These are phyloP conservation scores for Empidonax traillii DNA, from an alignment of 2,113 vertebrate genomes.

Conservation along the genomic window DNA sequence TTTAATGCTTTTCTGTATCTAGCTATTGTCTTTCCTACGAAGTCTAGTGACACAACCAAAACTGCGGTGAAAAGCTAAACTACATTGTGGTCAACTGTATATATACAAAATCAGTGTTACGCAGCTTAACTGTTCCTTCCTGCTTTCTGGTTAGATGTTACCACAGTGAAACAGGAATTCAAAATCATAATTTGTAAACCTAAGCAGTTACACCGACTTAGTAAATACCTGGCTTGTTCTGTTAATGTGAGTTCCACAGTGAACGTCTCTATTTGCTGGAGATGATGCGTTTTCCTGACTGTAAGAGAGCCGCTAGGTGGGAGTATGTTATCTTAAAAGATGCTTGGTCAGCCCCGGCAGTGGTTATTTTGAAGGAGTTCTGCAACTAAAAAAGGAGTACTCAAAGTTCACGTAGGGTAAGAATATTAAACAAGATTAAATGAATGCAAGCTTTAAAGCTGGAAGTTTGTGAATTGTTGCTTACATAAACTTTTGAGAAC, in stretches of 20 bases:
- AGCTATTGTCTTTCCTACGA: background rate
- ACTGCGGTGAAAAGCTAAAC: background rate
- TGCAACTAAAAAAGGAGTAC: background rate
- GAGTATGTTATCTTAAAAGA: background rate
- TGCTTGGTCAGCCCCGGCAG: too few relatives aligned
- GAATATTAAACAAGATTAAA: background rate
- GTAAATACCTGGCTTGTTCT: background rate
- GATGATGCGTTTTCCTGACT: background rate
- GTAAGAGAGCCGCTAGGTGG: conserved; percentile 46
- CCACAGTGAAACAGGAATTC: background rate
- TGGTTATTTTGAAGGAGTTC: background rate
- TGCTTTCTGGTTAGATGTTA: background rate
- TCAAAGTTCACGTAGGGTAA: background rate
- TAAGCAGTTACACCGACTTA: background rate
- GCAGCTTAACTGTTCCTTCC: background rate
- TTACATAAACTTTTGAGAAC: background rate
- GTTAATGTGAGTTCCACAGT: background rate
- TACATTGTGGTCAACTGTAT: background rate
- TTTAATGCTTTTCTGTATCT: background rate
- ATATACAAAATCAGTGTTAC: background rate
- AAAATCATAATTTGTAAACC: background rate
- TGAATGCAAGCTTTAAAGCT: background rate
- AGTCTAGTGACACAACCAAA: background rate
- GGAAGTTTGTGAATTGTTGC: background rate
- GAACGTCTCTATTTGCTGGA: background rate